Evolutionary conservation across 2,113 vertebrate species (phyloP).

Genomic region (Burhinus bistriatus): DNA sequence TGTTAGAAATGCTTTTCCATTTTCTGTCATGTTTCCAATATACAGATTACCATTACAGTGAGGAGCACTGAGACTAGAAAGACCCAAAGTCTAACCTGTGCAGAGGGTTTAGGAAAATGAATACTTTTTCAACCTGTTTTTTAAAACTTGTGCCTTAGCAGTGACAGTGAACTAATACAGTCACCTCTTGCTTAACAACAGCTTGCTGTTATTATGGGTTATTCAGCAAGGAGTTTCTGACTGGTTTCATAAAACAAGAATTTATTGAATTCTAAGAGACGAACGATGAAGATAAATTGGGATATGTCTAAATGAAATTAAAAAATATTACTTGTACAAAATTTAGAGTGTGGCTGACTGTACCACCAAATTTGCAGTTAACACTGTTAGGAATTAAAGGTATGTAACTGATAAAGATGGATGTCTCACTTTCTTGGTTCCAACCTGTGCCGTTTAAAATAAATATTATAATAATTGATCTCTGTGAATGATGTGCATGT

Average conservation of each 20-base stretch:
- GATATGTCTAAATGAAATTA: conserved; percentile 64
- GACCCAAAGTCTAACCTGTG: not conserved
- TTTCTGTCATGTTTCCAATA: not conserved
- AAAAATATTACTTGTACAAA: conserved; percentile 67
- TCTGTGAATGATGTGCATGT: conserved; percentile 58
- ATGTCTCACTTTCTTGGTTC: conserved; percentile 60
- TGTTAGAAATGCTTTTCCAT: not conserved
- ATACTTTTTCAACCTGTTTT: not conserved
- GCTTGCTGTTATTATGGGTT: conserved; percentile 17
- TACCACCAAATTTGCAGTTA: conserved; percentile 41
- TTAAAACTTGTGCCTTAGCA: not conserved
- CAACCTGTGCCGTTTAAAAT: conserved; percentile 54
- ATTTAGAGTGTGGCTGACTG: conserved; percentile 17
- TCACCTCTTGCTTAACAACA: not conserved
- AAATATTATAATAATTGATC: conserved; percentile 76
- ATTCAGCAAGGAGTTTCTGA: conserved; percentile 36
- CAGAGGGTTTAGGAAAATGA: not conserved
- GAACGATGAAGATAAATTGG: conserved; percentile 63
- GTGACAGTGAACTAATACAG: not conserved
- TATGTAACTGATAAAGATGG: conserved; percentile 64
- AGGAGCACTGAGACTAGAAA: not conserved
- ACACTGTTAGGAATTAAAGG: conserved; percentile 58
- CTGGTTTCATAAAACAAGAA: conserved; percentile 42
- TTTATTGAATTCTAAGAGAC: conserved; percentile 32
- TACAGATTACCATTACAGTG: not conserved